Conservation (phyloP, 1,140 invertebrate genomes). For the Anoplophora glabripennis region DNA sequence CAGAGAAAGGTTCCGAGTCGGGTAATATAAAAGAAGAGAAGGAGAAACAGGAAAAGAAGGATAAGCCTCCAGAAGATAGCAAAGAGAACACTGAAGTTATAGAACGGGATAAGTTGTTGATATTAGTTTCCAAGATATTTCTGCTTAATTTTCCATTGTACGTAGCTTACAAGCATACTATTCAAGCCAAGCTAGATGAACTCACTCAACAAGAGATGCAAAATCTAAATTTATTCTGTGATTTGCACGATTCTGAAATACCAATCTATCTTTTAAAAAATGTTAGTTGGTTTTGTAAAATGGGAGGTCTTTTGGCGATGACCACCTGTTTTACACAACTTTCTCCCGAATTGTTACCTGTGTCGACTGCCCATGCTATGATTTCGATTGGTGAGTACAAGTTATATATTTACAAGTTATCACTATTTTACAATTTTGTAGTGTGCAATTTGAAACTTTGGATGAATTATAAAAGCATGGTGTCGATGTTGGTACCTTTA, state of each 20-base stretch:
- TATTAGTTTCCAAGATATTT: constrained; percentile 78
- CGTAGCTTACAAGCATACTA: constrained; percentile 84
- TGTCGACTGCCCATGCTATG: constrained; percentile 86
- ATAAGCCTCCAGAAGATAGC: constrained; percentile 31
- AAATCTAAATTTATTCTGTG: constrained; percentile 79
- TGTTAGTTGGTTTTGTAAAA: constrained; percentile 88
- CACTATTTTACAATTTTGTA: constrained; percentile 26
- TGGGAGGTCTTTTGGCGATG: constrained; percentile 82
- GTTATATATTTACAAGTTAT: constrained; percentile 1
- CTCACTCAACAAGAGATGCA: constrained; percentile 74
- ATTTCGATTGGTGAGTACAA: constrained; percentile 64
- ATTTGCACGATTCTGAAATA: constrained; percentile 89
- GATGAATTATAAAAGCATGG: constrained; percentile 86
- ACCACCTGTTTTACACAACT: constrained; percentile 76
- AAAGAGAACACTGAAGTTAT: constrained; percentile 46
- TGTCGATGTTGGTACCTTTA: constrained; percentile 83
- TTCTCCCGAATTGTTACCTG: constrained; percentile 71
- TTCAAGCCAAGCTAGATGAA: constrained; percentile 72
- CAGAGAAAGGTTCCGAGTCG: constrained; percentile 48
- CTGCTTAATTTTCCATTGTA: constrained; percentile 88
- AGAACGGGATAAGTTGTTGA: constrained; percentile 74
- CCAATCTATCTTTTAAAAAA: constrained; percentile 85
- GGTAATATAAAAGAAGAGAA: constrained; percentile 31
- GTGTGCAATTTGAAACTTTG: constrained; percentile 92
- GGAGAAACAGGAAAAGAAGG: constrained; percentile 16